These are phyloP conservation scores for Apotomis capreana DNA, from an alignment of 2,888 invertebrate genomes.

Conservation along the genomic window DNA sequence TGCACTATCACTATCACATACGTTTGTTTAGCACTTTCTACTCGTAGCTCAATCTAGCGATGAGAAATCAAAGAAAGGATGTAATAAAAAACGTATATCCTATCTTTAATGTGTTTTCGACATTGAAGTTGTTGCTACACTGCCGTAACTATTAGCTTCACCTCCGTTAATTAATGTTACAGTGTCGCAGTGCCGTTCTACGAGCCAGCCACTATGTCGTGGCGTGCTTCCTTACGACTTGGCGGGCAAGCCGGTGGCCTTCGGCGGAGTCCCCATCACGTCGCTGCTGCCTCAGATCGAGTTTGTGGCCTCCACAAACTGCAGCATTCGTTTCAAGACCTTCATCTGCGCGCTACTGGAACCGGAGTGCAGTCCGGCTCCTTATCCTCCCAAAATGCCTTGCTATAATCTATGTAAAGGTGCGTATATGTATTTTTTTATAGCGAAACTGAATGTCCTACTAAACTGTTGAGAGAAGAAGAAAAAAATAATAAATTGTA, in stretches of 20 bases:
- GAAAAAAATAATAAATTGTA: no score
- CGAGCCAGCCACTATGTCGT: conserved; percentile 81
- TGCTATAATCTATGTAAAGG: conserved; percentile 87
- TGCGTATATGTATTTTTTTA: conserved; percentile 52
- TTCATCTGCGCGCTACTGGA: conserved; percentile 86
- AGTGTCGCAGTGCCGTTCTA: conserved; percentile 81
- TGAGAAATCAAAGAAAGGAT: neutral
- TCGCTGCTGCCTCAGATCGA: conserved; percentile 82
- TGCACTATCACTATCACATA: neutral
- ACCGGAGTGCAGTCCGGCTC: conserved; percentile 86
- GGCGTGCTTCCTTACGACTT: conserved; percentile 87
- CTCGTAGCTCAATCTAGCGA: neutral
- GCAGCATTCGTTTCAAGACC: conserved; percentile 84
- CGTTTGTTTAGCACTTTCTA: conserved; percentile 8
- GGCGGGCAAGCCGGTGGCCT: conserved; percentile 76
- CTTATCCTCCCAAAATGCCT: conserved; percentile 83
- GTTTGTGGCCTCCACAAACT: conserved; percentile 84
- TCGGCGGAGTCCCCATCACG: conserved; percentile 68
- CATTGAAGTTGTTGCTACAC: no score
- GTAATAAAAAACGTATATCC: neutral
- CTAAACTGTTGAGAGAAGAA: no score
- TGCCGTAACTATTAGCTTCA: neutral
- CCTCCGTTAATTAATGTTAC: conserved; percentile 48
- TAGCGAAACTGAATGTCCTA: no score
- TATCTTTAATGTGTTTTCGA: no score